phyloP scores from a whole-genome alignment of 2,113 vertebrate species.

The Echinops telfairi region DNA sequence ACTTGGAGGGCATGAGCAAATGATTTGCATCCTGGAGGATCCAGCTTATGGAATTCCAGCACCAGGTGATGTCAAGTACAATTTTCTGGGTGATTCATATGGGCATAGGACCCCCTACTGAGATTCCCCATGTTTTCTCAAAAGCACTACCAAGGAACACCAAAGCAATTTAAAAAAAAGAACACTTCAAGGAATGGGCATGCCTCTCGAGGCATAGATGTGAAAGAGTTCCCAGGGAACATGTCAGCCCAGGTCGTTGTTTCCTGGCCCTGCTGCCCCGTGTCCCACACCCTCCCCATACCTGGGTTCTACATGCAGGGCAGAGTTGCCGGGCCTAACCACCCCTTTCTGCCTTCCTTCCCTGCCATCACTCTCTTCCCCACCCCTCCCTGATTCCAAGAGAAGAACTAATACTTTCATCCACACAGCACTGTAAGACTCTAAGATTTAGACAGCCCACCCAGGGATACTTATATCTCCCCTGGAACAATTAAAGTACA shows the following conservation, averaged over 20 bases:
- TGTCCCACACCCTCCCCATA: rapidly evolving
- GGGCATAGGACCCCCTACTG: background rate
- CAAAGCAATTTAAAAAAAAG: background rate
- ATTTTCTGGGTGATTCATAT: background rate
- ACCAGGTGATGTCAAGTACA: background rate
- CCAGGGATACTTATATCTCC: background rate
- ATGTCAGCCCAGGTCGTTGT: background rate
- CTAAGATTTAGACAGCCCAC: background rate
- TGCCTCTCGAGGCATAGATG: background rate
- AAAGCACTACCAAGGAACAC: background rate
- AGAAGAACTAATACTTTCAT: background rate
- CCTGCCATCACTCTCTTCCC: background rate
- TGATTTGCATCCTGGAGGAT: background rate
- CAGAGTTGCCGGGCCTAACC: background rate
- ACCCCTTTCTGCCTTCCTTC: background rate
- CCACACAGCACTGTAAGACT: background rate
- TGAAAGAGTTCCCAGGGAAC: background rate
- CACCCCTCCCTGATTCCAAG: background rate
- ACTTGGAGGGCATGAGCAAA: no score
- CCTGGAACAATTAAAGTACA: background rate
- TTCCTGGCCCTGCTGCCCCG: background rate
- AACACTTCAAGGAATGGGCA: background rate
- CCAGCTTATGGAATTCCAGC: background rate
- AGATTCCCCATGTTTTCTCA: background rate
- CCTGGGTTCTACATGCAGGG: background rate